Percentiles rank a stretch among this genome's conserved stretches.
Evolutionary conservation across 2,888 invertebrate species (phyloP).

Genomic region (Ophion ellenae): DNA sequence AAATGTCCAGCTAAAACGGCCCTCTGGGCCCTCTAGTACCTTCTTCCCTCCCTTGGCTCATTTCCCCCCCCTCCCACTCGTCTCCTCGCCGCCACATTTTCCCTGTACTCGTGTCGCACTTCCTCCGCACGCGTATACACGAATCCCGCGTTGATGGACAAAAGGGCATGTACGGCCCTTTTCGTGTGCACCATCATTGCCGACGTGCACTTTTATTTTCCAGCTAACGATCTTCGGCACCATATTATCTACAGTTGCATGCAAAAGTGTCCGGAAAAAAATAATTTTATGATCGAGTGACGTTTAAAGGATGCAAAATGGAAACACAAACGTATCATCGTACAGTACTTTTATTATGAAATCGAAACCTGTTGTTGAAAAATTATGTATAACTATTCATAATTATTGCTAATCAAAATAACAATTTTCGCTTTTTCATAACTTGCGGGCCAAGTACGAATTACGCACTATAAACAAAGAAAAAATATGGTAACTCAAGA

Average conservation of each 20-base stretch:
- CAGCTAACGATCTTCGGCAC: neutral
- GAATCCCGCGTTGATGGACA: neutral
- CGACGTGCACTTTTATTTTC: neutral
- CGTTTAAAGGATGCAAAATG: too few relatives aligned
- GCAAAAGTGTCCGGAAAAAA: too few relatives aligned
- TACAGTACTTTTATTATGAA: too few relatives aligned
- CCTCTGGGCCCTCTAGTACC: slow-evolving; percentile 61
- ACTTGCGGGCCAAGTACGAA: too few relatives aligned
- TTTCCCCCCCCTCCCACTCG: slow-evolving; percentile 45
- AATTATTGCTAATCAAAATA: too few relatives aligned
- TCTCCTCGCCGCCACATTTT: slow-evolving; percentile 60
- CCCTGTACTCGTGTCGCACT: slow-evolving; percentile 37
- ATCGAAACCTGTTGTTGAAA: too few relatives aligned
- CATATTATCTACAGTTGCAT: neutral
- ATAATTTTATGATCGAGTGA: too few relatives aligned
- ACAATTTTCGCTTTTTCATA: too few relatives aligned
- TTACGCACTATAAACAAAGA: too few relatives aligned
- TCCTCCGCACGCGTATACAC: neutral
- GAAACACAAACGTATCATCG: too few relatives aligned
- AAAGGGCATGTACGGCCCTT: slow-evolving; percentile 7
- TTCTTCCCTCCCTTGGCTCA: slow-evolving; percentile 45
- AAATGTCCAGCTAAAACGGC: slow-evolving; percentile 69
- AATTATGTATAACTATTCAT: too few relatives aligned
- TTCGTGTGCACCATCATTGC: neutral
- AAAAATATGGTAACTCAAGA: too few relatives aligned